Base-by-base conservation (phyloP, 2,888 invertebrate genomes). In the Drosophila vallismaia region DNA sequence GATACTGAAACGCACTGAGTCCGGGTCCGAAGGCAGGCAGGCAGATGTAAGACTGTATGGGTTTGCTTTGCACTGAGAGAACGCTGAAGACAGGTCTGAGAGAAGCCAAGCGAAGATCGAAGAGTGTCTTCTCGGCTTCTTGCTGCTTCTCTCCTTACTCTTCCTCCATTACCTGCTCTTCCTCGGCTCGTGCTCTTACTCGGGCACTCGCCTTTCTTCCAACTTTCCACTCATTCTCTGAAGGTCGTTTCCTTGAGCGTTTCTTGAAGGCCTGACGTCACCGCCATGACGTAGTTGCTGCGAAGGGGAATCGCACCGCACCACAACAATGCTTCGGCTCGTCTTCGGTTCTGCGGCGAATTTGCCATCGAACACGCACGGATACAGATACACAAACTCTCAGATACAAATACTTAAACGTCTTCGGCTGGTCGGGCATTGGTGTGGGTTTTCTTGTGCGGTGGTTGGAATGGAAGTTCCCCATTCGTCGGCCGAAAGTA, bases 211-310 rank as follows among this genome's bases (percentile, higher is more conserved):
- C 10, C 31, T 52, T 64, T 45, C 33, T 52, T 51, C 12, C 19
- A 19, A n/a, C 19, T 48, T 38, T 54, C n/a, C 53, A 50, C 71
- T 62, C 71, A 63, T 63, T 73, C 55, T 14, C 40, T 76, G 89
- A 88, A 89, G 86, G 88, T 89, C 82, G 88, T 86, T 79, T 86
- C 81, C 79, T 87, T 85, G 77, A 80, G 89, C 53, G 64, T 51
- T 59, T 79, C 86, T 86, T 83, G 86, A 24, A 63, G 48, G 9
- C 54, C 49, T 85, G 86, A 85, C 85, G 87, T 87, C 85, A 87
- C 74, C 64, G 48, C 31, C 49, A 50, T 66, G 73, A 58, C 80
- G 68, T 55, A 52, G 28, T 42, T 49, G 52, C 36, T 59, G 19
- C 46, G 63, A 46, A 86, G 89, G 89, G 88, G 89, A 71, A 87